Percentiles rank a stretch among this genome's conserved stretches.
Evolutionary conservation across 1,140 invertebrate genomes (phyloP).

Genomic region (Microplitis mediator): DNA sequence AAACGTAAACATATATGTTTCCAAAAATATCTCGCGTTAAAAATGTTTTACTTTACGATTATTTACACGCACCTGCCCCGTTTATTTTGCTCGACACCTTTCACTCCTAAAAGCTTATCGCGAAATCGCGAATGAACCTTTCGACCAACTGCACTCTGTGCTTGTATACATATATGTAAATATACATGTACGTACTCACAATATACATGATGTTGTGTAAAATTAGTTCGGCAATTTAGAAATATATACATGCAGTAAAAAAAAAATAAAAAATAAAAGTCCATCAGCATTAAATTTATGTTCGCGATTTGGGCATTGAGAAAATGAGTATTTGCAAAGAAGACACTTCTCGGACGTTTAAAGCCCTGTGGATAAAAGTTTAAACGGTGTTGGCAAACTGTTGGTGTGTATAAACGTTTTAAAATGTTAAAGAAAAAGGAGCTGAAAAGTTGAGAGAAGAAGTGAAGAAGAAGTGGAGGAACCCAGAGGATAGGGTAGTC

Average conservation of each 20-base stretch:
- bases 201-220: neutral
- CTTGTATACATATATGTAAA: neutral
- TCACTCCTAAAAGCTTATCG: constrained; percentile 25
- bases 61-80: constrained; percentile 25
- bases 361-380: constrained; percentile 14
- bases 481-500: constrained; percentile 25
- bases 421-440: constrained; percentile 25
- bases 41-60: constrained; percentile 24
- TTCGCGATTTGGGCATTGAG: constrained; percentile 6
- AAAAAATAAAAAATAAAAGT: neutral
- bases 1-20: neutral
- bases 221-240: neutral
- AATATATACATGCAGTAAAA: neutral
- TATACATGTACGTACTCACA: neutral
- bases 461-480: constrained; percentile 17
- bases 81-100: constrained; percentile 28
- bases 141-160: neutral
- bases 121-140: neutral
- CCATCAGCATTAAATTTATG: constrained; percentile 19
- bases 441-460: constrained; percentile 10
- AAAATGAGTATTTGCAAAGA: constrained; percentile 22
- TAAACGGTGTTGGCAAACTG: constrained; percentile 3
- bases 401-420: neutral
- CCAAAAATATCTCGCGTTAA: constrained; percentile 12
- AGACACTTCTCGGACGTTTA: constrained; percentile 21